Percentiles rank a stretch among this genome's conserved stretches.
Evolutionary conservation across 2,888 invertebrate species (phyloP).

Genomic region (Drosophila histrio): DNA sequence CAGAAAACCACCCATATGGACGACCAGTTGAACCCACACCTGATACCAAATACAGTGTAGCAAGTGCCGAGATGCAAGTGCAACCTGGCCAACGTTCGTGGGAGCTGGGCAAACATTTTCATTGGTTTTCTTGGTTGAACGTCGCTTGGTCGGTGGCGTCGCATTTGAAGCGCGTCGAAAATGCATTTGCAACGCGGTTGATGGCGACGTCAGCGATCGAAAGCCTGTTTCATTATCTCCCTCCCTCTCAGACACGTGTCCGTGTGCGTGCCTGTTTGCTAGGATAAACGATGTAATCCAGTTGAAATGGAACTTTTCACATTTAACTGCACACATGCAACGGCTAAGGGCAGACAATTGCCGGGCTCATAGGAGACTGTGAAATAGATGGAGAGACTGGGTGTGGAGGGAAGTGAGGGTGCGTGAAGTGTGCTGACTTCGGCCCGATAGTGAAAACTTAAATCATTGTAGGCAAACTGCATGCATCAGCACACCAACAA

Average conservation of each 20-base stretch:
- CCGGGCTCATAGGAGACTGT: not conserved
- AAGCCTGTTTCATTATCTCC: conserved; percentile 61
- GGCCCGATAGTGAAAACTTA: conserved; percentile 77
- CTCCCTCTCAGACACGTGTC: not conserved
- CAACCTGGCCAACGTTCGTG: conserved; percentile 34
- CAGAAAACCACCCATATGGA: conserved; percentile 28
- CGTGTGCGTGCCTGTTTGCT: conserved; percentile 64
- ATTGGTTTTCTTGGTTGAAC: conserved; percentile 62
- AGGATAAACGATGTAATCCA: conserved; percentile 77
- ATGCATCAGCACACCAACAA: conserved; percentile 26
- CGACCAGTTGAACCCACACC: conserved; percentile 7
- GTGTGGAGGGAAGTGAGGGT: not conserved
- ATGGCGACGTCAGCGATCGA: conserved; percentile 51
- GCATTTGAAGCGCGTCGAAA: conserved; percentile 71
- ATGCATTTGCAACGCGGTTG: conserved; percentile 69
- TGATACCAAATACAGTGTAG: conserved; percentile 1
- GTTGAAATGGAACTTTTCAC: conserved; percentile 77
- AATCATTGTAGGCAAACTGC: conserved; percentile 70
- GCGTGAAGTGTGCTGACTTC: conserved; percentile 28
- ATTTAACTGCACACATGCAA: conserved; percentile 72
- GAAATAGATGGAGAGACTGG: not conserved
- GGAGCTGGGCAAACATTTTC: conserved; percentile 66
- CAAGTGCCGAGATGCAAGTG: conserved; percentile 19
- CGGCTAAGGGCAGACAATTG: conserved; percentile 12
- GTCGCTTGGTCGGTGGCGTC: conserved; percentile 43